Conservation (phyloP, 2,113 vertebrate species). For the Psophia crepitans region DNA sequence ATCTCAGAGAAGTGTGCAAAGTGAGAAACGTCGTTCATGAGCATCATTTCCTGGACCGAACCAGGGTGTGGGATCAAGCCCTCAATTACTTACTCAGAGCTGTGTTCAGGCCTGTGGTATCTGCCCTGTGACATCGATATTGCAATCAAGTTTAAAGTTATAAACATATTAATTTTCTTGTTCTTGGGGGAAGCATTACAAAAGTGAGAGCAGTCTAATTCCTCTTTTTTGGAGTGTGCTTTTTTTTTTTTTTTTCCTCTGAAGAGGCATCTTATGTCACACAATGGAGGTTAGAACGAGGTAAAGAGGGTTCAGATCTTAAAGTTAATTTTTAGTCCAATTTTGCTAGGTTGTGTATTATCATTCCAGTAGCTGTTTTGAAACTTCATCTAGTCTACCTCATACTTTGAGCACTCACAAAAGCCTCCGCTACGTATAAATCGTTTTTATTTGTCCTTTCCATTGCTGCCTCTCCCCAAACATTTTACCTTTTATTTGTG, state of each 20-base stretch:
- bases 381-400: not conserved
- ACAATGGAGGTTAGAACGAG: not conserved
- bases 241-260: not conserved
- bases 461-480: not conserved
- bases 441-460: conserved; percentile 40
- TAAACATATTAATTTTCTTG: not conserved
- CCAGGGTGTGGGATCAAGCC: not conserved
- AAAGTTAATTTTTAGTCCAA: not conserved
- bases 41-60: not conserved
- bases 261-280: not conserved
- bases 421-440: conserved; percentile 2
- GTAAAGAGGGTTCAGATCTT: not conserved
- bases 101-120: not conserved
- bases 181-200: not conserved
- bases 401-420: not conserved
- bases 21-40: no score
- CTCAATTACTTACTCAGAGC: not conserved
- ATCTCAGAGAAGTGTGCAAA: rapidly evolving
- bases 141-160: not conserved
- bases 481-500: conserved; percentile 26
- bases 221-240: rapidly evolving
- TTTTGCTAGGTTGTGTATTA: not conserved
- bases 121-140: not conserved
- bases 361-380: not conserved
- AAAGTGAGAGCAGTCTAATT: not conserved